Conservation (phyloP, 2,797 vertebrate genomes). For the Acanthurus lineatus region DNA sequence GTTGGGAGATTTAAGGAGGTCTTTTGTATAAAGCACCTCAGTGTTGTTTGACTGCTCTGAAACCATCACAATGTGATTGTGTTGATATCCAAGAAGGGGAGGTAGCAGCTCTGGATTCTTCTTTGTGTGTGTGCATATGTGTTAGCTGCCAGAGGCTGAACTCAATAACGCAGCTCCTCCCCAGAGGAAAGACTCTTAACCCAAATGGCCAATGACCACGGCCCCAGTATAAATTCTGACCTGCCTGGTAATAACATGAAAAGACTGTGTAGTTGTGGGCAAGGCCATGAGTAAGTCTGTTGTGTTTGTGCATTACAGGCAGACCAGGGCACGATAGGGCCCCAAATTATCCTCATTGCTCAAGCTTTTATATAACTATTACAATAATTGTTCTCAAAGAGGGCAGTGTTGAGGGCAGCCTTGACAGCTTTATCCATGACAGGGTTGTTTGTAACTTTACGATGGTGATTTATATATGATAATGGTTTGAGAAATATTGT, state of each 20-base stretch:
- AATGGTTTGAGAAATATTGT: constrained; percentile 63
- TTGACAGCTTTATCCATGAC: constrained; percentile 42
- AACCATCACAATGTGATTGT: constrained; percentile 35
- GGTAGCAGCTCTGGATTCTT: constrained; percentile 15
- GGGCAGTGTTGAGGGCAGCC: constrained; percentile 44
- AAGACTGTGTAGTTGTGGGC: constrained; percentile 46
- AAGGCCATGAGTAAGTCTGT: constrained; percentile 47
- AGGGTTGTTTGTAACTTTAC: constrained; percentile 61
- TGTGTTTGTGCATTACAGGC: constrained; percentile 47
- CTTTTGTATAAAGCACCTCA: constrained; percentile 52
- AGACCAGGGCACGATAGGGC: constrained; percentile 41
- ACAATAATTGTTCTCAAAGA: constrained; percentile 60
- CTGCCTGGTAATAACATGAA: constrained; percentile 58
- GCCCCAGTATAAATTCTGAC: constrained; percentile 53
- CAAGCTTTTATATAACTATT: constrained; percentile 62
- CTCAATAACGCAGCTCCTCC: constrained; percentile 58
- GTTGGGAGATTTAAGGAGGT: constrained; percentile 64
- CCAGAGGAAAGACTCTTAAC: constrained; percentile 77
- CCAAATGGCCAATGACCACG: constrained; percentile 62
- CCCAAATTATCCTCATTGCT: constrained; percentile 59
- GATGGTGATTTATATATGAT: constrained; percentile 66
- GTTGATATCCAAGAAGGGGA: constrained; percentile 15
- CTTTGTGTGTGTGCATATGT: background rate
- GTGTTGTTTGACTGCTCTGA: background rate
- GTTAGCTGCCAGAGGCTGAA: constrained; percentile 27